These are phyloP conservation scores for Melinaea marsaeus DNA, from an alignment of 2,888 invertebrate genomes.

Conservation along the genomic window DNA sequence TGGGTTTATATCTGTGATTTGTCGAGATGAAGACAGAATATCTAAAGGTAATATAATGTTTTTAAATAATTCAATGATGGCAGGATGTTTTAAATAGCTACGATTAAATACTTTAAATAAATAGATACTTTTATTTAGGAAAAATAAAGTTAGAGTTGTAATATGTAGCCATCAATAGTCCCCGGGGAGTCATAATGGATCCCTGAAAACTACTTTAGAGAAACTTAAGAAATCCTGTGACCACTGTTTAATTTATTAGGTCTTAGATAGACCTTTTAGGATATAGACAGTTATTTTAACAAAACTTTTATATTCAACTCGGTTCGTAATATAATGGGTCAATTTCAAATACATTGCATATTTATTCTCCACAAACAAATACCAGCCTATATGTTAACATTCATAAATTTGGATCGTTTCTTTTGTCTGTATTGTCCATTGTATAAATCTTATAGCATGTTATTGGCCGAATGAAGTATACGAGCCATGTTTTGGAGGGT, in stretches of 20 bases:
- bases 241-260: constrained; percentile 63
- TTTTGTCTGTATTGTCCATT: background rate
- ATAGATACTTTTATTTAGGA: constrained; percentile 10
- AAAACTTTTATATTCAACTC: too few relatives aligned
- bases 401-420: too few relatives aligned
- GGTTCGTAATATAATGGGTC: too few relatives aligned
- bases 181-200: constrained; percentile 64
- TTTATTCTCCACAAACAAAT: too few relatives aligned
- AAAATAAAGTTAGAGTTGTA: constrained; percentile 33
- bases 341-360: too few relatives aligned
- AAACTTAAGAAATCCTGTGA: constrained; percentile 51
- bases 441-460: constrained; percentile 50
- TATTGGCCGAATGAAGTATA: constrained; percentile 69
- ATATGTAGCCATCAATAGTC: constrained; percentile 47
- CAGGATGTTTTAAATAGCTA: constrained; percentile 5
- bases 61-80: constrained; percentile 11
- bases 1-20: constrained; percentile 38
- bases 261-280: constrained; percentile 44
- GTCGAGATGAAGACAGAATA: constrained; percentile 70
- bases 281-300: too few relatives aligned
- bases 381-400: too few relatives aligned
- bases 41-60: constrained; percentile 55
- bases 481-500: constrained; percentile 70
- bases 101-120: background rate
- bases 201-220: constrained; percentile 61